Conservation (phyloP, 2,797 vertebrate genomes). For the Helostoma temminkii region DNA sequence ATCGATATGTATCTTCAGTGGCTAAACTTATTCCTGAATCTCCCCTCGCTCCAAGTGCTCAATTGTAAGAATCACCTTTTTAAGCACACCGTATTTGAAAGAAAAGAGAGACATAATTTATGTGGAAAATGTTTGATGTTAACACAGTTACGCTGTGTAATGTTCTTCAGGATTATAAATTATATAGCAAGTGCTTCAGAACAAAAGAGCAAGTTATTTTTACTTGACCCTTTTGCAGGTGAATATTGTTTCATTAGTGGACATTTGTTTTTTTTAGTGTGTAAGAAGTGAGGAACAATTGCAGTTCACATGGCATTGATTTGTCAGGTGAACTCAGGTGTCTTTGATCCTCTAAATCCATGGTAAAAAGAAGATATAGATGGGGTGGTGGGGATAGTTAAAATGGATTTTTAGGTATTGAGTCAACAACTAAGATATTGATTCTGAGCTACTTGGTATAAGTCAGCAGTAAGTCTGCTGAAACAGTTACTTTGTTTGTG, state of each 20-base stretch:
- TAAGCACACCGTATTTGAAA: slow-evolving; percentile 15
- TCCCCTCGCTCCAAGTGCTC: slow-evolving; percentile 38
- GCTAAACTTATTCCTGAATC: slow-evolving; percentile 66
- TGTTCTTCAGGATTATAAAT: slow-evolving; percentile 36
- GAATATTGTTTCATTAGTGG: slow-evolving; percentile 24
- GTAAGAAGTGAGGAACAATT: slow-evolving; percentile 11
- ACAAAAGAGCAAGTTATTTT: slow-evolving; percentile 36
- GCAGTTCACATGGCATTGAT: neutral
- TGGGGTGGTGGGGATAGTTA: slow-evolving; percentile 20
- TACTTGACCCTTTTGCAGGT: slow-evolving; percentile 47
- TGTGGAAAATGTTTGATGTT: slow-evolving; percentile 16
- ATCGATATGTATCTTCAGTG: slow-evolving; percentile 81
- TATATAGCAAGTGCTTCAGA: slow-evolving; percentile 22
- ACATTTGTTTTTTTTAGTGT: neutral
- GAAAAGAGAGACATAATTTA: slow-evolving; percentile 26
- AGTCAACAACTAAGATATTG: slow-evolving; percentile 39
- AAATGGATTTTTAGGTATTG: slow-evolving; percentile 44
- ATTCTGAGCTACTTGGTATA: slow-evolving; percentile 25
- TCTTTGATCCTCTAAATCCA: slow-evolving; percentile 51
- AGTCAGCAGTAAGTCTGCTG: slow-evolving; percentile 10
- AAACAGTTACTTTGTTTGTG: neutral
- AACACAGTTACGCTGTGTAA: slow-evolving; percentile 12
- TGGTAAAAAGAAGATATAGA: slow-evolving; percentile 35
- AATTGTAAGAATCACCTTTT: slow-evolving; percentile 32
- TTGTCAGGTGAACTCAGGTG: slow-evolving; percentile 40